Percentiles rank a stretch among this genome's conserved stretches.
These are phyloP conservation scores for Cryptocephalus moraei DNA, from an alignment of 2,888 invertebrate genomes.

Conservation along the genomic window DNA sequence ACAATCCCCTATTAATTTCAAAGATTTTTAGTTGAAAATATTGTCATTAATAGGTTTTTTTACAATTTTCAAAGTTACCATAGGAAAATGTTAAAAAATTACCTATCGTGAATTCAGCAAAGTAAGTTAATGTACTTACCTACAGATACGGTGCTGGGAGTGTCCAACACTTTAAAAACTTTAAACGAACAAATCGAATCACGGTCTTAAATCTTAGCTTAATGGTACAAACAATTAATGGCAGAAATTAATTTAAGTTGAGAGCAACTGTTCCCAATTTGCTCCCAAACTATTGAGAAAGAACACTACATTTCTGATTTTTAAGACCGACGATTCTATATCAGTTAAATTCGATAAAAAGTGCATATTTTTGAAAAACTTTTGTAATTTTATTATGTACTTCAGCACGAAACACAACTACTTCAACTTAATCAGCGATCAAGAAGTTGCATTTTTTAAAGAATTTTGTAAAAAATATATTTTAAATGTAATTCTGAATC, in stretches of 20 bases:
- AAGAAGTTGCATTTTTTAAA: conserved; percentile 22
- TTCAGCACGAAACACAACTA: conserved; percentile 10
- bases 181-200: too few species aligned
- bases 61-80: too few species aligned
- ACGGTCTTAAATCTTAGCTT: too few species aligned
- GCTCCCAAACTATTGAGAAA: conserved; percentile 15
- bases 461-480: conserved; percentile 22
- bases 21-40: neutral
- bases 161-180: too few species aligned
- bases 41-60: too few species aligned
- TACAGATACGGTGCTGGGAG: too few species aligned
- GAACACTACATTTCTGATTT: conserved; percentile 1
- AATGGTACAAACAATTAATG: too few species aligned
- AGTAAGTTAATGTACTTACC: too few species aligned
- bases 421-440: conserved; percentile 3
- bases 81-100: too few species aligned
- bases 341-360: conserved; percentile 19
- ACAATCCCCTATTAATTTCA: neutral
- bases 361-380: conserved; percentile 18
- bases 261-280: conserved; percentile 23
- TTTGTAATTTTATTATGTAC: conserved; percentile 18
- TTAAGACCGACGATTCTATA: conserved; percentile 15
- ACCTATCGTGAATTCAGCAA: too few species aligned
- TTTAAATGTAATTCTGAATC: conserved; percentile 24
- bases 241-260: conserved; percentile 8